phyloP scores from a whole-genome alignment of 1,140 invertebrate genomes.

The Danaus melanippus region DNA sequence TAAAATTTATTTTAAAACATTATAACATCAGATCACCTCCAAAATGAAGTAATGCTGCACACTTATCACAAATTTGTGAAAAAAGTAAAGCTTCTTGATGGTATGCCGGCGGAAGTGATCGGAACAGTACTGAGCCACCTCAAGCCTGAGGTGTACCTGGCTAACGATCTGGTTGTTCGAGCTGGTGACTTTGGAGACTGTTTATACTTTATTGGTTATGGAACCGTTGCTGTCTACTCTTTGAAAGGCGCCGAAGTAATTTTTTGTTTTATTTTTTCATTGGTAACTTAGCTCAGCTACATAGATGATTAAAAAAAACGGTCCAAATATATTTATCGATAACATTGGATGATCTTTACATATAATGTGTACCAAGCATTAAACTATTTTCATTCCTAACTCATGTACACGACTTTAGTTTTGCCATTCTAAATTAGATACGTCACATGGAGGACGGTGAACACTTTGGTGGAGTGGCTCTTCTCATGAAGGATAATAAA shows the following conservation, averaged over 20 bases:
- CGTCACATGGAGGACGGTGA: constrained; percentile 72
- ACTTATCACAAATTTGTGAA: constrained; percentile 37
- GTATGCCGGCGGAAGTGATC: constrained; percentile 27
- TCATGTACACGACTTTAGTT: constrained; percentile 3
- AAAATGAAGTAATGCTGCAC: constrained; percentile 38
- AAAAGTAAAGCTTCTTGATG: constrained; percentile 31
- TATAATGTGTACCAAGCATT: background rate
- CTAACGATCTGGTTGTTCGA: constrained; percentile 63
- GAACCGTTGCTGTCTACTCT: constrained; percentile 74
- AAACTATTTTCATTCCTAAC: background rate
- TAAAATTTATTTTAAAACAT: too few relatives aligned
- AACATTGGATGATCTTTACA: too few relatives aligned
- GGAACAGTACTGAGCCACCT: constrained; percentile 38
- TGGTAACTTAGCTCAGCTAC: background rate
- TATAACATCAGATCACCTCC: constrained; percentile 32
- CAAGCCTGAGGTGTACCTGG: constrained; percentile 40
- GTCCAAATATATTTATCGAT: too few relatives aligned
- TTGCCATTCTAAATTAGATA: constrained; percentile 38
- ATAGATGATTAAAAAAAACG: too few relatives aligned
- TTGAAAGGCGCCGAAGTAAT: constrained; percentile 72
- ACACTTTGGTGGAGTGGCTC: constrained; percentile 71
- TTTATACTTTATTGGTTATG: constrained; percentile 75
- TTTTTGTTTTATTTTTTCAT: background rate
- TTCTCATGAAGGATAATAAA: constrained; percentile 70
- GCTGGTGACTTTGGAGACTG: constrained; percentile 72